phyloP scores from a whole-genome alignment of 2,113 vertebrate species.

The Octodon degus region DNA sequence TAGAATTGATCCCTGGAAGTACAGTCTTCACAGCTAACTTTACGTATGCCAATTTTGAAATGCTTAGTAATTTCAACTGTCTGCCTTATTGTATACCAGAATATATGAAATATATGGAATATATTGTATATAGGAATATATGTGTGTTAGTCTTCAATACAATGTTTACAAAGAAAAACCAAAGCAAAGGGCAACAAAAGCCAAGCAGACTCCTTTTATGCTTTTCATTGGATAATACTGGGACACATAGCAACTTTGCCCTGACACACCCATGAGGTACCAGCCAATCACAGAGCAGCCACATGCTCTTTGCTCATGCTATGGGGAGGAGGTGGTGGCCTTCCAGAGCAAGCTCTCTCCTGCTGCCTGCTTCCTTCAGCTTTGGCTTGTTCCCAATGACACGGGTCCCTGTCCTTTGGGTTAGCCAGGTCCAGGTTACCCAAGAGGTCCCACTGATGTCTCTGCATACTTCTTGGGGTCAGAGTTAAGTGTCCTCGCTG shows the following conservation, averaged over 20 bases:
- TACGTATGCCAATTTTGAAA: background rate
- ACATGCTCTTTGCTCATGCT: background rate
- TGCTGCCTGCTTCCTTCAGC: background rate
- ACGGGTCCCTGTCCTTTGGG: background rate
- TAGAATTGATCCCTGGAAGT: no score
- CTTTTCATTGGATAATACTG: background rate
- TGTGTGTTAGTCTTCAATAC: background rate
- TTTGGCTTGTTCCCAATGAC: background rate
- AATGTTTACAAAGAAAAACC: background rate
- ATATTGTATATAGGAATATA: background rate
- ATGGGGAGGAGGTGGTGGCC: no score
- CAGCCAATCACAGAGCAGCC: background rate
- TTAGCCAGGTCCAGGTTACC: background rate
- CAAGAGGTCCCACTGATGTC: background rate
- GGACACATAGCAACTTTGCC: background rate
- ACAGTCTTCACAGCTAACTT: background rate
- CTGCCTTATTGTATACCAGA: background rate
- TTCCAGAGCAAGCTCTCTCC: background rate
- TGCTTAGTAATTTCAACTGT: background rate
- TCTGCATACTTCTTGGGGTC: background rate
- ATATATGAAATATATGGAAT: background rate
- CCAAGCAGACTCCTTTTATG: background rate
- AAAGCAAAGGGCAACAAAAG: background rate
- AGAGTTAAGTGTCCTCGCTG: background rate
- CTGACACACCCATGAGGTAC: background rate